Conservation (phyloP, 2,113 vertebrate genomes). For the Gambusia holbrooki region DNA sequence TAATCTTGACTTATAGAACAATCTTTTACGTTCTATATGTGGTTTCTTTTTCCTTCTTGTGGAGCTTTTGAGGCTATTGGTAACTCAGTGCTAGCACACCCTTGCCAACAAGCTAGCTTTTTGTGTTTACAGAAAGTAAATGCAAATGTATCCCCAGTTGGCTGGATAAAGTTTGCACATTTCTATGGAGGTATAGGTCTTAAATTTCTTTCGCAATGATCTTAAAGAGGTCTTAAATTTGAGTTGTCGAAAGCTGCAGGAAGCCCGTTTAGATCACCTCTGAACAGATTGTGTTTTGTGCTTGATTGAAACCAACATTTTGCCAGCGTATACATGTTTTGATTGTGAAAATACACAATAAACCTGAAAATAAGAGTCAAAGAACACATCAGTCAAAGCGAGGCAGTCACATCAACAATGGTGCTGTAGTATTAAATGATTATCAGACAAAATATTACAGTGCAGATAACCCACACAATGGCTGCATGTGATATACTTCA, state of each 20-base stretch:
- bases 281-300: neutral
- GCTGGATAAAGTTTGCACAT: too few species aligned
- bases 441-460: constrained; percentile 62
- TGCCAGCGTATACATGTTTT: neutral
- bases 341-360: neutral
- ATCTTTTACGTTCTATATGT: too few species aligned
- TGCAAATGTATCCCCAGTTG: too few species aligned
- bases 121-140: too few species aligned
- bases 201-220: too few species aligned
- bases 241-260: too few species aligned
- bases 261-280: neutral
- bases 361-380: constrained; percentile 47
- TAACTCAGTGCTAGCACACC: neutral
- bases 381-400: constrained; percentile 50
- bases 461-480: constrained; percentile 65
- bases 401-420: constrained; percentile 48
- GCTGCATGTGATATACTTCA: constrained; percentile 23
- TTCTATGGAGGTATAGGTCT: too few species aligned
- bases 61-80: too few species aligned
- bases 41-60: too few species aligned
- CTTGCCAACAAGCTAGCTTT: neutral
- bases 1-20: too few species aligned
- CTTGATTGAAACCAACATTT: neutral
- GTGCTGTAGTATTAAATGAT: constrained; percentile 55
- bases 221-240: too few species aligned